These are phyloP conservation scores for Nicator chloris DNA, from an alignment of 2,113 vertebrate species.

Conservation along the genomic window DNA sequence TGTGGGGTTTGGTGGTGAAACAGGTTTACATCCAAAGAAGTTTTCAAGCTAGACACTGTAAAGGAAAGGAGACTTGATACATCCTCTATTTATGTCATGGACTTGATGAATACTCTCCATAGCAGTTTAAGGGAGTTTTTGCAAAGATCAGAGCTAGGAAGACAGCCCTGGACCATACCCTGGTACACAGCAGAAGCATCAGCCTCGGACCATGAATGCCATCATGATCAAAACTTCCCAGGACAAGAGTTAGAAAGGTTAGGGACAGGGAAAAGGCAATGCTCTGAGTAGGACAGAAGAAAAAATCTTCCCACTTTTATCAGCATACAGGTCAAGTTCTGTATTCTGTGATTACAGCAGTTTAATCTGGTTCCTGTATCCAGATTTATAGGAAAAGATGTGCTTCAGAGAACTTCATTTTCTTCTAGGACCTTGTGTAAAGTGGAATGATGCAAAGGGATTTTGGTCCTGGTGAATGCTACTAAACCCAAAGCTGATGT, in stretches of 20 bases:
- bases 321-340: neutral
- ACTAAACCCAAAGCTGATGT: neutral
- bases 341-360: neutral
- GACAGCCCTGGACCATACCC: neutral
- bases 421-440: neutral
- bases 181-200: neutral
- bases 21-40: neutral
- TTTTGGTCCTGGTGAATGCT: neutral
- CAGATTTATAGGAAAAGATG: neutral
- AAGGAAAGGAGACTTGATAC: neutral
- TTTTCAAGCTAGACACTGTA: neutral
- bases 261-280: neutral
- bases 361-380: neutral
- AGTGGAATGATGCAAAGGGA: neutral
- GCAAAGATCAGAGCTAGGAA: neutral
- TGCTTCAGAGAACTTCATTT: neutral
- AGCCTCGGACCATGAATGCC: neutral
- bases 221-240: neutral
- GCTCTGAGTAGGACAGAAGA: neutral
- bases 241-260: neutral
- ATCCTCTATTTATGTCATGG: neutral
- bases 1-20: too few relatives aligned
- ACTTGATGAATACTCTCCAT: neutral
- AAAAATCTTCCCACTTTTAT: neutral
- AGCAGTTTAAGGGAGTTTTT: neutral